Evolutionary conservation across 2,113 vertebrate species (phyloP).

Genomic region (Bungarus multicinctus): DNA sequence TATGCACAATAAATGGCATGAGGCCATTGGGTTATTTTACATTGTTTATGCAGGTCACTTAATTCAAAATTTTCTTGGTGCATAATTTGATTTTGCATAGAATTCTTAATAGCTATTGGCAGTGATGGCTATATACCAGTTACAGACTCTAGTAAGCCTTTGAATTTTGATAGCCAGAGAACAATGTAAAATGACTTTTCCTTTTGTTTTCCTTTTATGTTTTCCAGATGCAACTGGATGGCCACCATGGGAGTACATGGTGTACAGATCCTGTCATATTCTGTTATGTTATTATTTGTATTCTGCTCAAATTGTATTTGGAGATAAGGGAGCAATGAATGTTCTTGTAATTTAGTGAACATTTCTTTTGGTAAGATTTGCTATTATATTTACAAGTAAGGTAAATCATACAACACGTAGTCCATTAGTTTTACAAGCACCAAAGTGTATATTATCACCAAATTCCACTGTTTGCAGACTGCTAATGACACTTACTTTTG

Average conservation of each 20-base stretch:
- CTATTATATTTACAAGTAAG: conserved; percentile 43
- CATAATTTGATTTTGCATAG: not conserved
- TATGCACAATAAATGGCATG: not conserved
- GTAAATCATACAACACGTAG: conserved; percentile 47
- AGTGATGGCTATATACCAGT: not conserved
- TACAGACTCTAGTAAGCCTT: not conserved
- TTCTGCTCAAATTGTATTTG: not conserved
- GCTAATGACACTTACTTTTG: conserved; percentile 36
- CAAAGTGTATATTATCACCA: conserved; percentile 45
- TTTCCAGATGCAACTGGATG: not conserved
- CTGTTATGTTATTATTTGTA: not conserved
- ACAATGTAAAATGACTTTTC: not conserved
- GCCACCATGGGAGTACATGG: not conserved
- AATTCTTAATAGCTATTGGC: not conserved
- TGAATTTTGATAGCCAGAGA: not conserved
- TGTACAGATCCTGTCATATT: not conserved
- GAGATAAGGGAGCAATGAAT: not conserved
- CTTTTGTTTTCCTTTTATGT: not conserved
- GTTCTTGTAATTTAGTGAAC: not conserved
- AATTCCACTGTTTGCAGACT: conserved; percentile 9
- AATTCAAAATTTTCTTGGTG: not conserved
- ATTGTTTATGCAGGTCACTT: not conserved
- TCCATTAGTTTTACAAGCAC: conserved; percentile 46
- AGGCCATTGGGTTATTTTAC: not conserved
- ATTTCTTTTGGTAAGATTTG: conserved; percentile 21